These are phyloP conservation scores for Halcyon malimbica DNA, from an alignment of 2,113 vertebrate genomes.

Conservation along the genomic window DNA sequence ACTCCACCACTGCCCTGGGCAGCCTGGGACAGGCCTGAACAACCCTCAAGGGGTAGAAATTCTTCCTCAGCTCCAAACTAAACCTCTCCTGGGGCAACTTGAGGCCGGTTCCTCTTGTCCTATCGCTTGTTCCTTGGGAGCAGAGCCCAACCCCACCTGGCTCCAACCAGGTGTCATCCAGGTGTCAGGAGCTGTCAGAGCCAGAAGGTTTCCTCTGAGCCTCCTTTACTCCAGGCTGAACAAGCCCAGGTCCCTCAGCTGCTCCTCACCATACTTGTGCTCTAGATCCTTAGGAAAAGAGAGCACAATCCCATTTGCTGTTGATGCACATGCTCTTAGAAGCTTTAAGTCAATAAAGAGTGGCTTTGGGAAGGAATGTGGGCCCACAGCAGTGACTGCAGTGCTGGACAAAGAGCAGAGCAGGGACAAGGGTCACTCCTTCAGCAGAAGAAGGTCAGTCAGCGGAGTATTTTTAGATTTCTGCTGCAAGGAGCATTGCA, in stretches of 20 bases:
- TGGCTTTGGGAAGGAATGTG: background rate
- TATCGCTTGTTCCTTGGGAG: no score
- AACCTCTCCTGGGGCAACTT: no score
- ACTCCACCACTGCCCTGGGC: no score
- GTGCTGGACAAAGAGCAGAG: background rate
- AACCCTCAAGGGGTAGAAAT: no score
- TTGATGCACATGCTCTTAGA: background rate
- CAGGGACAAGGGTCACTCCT: background rate
- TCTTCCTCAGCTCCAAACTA: no score
- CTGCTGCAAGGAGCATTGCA: background rate
- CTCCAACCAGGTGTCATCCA: no score
- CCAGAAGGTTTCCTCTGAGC: background rate
- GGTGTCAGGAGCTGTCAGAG: background rate
- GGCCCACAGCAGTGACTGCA: fast-evolving
- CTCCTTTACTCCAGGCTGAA: background rate
- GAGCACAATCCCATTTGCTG: background rate
- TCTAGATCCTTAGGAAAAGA: background rate
- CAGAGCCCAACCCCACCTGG: no score
- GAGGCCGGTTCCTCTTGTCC: no score
- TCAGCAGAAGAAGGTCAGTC: background rate
- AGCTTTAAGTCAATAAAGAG: background rate
- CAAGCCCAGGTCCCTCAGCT: background rate
- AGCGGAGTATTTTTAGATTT: background rate
- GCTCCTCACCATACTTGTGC: background rate
- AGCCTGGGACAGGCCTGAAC: no score